Percentiles rank a stretch among this genome's conserved stretches.
phyloP scores from a whole-genome alignment of 2,888 invertebrate species.

The Spialia ferax region DNA sequence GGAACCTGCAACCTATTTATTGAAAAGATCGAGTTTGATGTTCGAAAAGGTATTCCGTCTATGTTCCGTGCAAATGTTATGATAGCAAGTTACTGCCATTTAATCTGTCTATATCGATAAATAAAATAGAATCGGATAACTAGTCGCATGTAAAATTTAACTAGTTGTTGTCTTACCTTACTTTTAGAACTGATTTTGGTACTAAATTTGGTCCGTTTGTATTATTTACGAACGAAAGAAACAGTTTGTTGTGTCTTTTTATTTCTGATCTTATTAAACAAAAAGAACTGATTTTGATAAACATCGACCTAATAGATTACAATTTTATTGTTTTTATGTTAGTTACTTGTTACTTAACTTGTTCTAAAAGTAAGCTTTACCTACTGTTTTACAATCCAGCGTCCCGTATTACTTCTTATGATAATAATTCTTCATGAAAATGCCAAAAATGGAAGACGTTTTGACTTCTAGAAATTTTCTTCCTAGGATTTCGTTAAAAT shows the following conservation, averaged over 20 bases:
- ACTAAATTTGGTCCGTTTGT: neutral
- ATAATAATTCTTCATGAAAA: constrained; percentile 42
- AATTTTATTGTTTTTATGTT: neutral
- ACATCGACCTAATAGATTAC: constrained; percentile 9
- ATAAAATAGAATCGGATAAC: constrained; percentile 51
- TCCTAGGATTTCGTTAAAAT: constrained; percentile 81
- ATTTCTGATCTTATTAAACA: neutral
- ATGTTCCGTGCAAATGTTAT: constrained; percentile 72
- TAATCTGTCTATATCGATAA: constrained; percentile 60
- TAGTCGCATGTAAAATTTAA: constrained; percentile 49
- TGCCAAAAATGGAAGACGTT: constrained; percentile 53
- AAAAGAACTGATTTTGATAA: neutral
- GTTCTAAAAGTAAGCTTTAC: constrained; percentile 22
- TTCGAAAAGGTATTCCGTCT: constrained; percentile 66
- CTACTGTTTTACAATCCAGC: constrained; percentile 20
- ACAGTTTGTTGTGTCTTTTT: neutral
- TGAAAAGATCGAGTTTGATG: constrained; percentile 41
- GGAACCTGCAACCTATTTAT: constrained; percentile 41
- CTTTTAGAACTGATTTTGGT: constrained; percentile 30
- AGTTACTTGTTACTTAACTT: constrained; percentile 13
- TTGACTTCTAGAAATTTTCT: constrained; percentile 53
- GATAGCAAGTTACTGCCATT: constrained; percentile 71
- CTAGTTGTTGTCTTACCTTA: constrained; percentile 25
- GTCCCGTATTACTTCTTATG: constrained; percentile 24
- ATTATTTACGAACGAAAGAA: neutral